Evolutionary conservation across 2,888 invertebrate genomes (phyloP).

Genomic region (Coelinius sp.): DNA sequence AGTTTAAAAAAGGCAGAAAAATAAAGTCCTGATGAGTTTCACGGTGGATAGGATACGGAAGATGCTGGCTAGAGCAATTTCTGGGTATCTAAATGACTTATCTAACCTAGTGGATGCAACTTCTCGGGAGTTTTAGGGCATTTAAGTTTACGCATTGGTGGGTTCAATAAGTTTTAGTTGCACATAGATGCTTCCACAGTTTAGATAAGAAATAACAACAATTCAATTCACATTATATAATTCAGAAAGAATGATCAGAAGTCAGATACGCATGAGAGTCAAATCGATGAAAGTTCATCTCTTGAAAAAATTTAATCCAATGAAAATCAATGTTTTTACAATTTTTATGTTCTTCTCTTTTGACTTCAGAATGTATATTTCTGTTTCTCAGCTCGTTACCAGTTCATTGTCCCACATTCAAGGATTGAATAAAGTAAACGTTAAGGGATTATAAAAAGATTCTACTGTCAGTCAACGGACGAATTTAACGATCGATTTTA

Average conservation of each 20-base stretch:
- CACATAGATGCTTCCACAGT: too few relatives aligned
- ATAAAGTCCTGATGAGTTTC: slow-evolving; percentile 23
- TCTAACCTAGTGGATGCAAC: slow-evolving; percentile 49
- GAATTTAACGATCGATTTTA: slow-evolving; percentile 29
- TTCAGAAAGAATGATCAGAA: too few relatives aligned
- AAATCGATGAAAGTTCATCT: too few relatives aligned
- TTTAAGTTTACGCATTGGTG: slow-evolving; percentile 35
- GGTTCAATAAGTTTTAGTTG: slow-evolving; percentile 39
- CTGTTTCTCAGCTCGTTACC: not conserved
- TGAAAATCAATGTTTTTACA: too few relatives aligned
- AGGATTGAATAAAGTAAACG: not conserved
- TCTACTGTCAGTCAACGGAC: slow-evolving; percentile 2
- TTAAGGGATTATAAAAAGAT: not conserved
- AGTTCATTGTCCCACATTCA: not conserved
- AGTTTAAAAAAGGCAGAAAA: slow-evolving; percentile 22
- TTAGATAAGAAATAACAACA: too few relatives aligned
- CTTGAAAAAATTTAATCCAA: too few relatives aligned
- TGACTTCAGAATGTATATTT: not conserved
- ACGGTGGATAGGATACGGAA: not conserved
- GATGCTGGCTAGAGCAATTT: slow-evolving; percentile 50
- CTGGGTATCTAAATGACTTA: slow-evolving; percentile 66
- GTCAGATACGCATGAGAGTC: too few relatives aligned
- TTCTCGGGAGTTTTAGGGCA: not conserved
- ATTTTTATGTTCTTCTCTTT: too few relatives aligned
- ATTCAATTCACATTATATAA: not conserved